A percentile compares a stretch with the other conserved stretches of the same genome.
Conservation (phyloP, 2,113 vertebrate species). For the Litocranius walleri region DNA sequence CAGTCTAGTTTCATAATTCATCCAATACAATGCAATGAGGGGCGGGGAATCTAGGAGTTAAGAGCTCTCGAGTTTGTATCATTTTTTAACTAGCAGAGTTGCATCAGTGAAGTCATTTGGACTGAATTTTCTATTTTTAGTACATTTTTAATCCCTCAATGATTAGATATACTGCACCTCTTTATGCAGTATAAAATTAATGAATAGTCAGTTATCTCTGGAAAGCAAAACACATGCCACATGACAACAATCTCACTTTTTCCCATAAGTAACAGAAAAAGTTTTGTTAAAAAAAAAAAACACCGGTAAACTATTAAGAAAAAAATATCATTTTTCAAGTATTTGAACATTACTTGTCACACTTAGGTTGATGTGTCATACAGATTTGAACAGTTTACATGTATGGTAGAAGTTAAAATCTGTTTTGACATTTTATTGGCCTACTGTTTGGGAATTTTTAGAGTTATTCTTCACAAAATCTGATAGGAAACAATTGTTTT, state of each 20-base stretch:
- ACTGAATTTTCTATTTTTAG: not conserved
- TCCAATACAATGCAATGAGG: not conserved
- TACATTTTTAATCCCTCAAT: not conserved
- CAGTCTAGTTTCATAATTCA: not conserved
- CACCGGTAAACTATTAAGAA: not conserved
- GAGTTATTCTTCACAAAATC: not conserved
- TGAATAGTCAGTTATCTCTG: not conserved
- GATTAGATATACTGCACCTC: not conserved
- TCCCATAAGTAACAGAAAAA: not conserved
- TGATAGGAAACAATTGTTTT: slow-evolving; percentile 11
- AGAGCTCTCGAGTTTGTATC: not conserved
- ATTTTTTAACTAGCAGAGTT: not conserved
- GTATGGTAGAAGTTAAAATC: not conserved
- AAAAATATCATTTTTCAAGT: not conserved
- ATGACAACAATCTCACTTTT: not conserved
- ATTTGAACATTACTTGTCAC: not conserved
- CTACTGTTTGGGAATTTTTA: not conserved
- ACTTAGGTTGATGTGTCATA: not conserved
- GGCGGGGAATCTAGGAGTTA: not conserved
- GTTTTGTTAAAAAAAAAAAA: not conserved
- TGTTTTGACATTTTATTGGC: slow-evolving; percentile 19
- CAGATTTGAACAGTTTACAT: not conserved
- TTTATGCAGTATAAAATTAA: not conserved
- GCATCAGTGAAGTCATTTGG: not conserved
- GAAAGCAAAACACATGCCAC: not conserved